These are phyloP conservation scores for Oxystoma pomonae DNA, from an alignment of 2,888 invertebrate genomes.

Conservation along the genomic window DNA sequence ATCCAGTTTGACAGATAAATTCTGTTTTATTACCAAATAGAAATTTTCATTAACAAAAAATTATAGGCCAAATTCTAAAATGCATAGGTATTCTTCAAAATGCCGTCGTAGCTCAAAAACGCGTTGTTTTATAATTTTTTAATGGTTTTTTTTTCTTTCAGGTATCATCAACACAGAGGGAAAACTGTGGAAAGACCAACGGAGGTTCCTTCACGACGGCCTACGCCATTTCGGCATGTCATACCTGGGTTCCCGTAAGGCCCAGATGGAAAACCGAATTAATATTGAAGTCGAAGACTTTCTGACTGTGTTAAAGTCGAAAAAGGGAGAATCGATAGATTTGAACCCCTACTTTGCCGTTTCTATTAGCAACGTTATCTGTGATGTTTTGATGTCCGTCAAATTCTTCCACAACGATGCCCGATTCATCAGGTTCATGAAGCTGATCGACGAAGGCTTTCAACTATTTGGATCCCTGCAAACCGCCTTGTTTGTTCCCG, in stretches of 20 bases:
- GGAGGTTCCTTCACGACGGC: constrained; percentile 81
- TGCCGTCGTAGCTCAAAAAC: no score
- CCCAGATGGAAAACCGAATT: constrained; percentile 78
- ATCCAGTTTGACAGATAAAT: no score
- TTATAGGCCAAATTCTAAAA: no score
- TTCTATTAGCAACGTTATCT: constrained; percentile 86
- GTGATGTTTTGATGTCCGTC: constrained; percentile 85
- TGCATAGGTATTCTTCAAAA: no score
- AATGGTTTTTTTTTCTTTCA: constrained; percentile 47
- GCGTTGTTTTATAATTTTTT: no score
- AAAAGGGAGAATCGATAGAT: constrained; percentile 66
- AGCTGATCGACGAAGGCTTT: constrained; percentile 90
- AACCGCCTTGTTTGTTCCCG: constrained; percentile 79
- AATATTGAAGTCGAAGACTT: constrained; percentile 78
- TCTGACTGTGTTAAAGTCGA: constrained; percentile 59
- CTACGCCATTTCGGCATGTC: constrained; percentile 86
- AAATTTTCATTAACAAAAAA: no score
- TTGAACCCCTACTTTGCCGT: constrained; percentile 73
- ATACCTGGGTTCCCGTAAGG: constrained; percentile 73
- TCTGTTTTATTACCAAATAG: no score
- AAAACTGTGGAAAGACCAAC: constrained; percentile 85
- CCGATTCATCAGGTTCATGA: constrained; percentile 75
- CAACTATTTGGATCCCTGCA: constrained; percentile 78
- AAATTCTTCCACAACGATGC: constrained; percentile 75
- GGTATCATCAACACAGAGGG: constrained; percentile 89